Evolutionary conservation across 2,113 vertebrate species (phyloP).

Genomic region (Mobula hypostoma): DNA sequence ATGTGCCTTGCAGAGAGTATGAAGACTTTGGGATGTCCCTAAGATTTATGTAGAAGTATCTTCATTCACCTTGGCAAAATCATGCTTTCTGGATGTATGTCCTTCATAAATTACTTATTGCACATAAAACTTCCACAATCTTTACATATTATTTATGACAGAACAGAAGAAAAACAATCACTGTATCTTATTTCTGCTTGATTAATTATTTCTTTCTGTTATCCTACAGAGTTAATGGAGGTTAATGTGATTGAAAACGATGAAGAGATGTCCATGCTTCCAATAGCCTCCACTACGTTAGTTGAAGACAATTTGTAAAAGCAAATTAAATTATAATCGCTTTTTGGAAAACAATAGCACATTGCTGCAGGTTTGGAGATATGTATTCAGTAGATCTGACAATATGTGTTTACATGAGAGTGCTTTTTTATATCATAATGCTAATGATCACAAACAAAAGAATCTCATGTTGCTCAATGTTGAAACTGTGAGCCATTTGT

Average conservation of each 20-base stretch:
- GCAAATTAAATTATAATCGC: background rate
- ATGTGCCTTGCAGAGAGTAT: too few relatives aligned
- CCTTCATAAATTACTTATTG: background rate
- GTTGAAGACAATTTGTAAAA: background rate
- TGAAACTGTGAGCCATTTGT: background rate
- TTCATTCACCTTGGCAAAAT: background rate
- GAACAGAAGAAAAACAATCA: background rate
- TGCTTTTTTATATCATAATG: background rate
- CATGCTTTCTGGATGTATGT: background rate
- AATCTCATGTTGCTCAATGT: background rate
- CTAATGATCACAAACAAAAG: background rate
- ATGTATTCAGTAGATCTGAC: background rate
- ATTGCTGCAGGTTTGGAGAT: background rate
- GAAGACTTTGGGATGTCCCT: too few relatives aligned
- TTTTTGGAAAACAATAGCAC: background rate
- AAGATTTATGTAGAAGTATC: background rate
- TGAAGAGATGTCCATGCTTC: background rate
- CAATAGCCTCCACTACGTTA: background rate
- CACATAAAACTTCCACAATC: background rate
- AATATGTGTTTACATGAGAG: background rate
- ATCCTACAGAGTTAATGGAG: background rate
- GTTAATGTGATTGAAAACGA: background rate
- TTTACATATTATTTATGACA: background rate
- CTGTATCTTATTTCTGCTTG: background rate
- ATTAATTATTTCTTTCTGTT: background rate